A percentile compares a stretch with the other conserved stretches of the same genome.
Evolutionary conservation across 2,797 vertebrate genomes (phyloP).

Genomic region (Rhabdophis nuchalis): DNA sequence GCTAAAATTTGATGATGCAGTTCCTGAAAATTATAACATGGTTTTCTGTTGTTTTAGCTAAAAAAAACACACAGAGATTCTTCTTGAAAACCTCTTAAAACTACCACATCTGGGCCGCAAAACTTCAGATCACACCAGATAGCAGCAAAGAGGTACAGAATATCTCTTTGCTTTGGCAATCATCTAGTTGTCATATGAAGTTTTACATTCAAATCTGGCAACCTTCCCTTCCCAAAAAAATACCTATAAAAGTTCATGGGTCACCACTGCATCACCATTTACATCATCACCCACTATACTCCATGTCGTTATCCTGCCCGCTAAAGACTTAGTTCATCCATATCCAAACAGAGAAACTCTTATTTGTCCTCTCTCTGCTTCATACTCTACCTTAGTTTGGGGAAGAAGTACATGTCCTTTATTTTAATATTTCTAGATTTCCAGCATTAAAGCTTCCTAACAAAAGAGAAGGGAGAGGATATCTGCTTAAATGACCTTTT

Average conservation of each 20-base stretch:
- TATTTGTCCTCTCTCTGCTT: not conserved
- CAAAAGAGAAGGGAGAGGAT: slow-evolving; percentile 63
- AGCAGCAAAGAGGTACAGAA: not conserved
- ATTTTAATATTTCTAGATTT: slow-evolving; percentile 55
- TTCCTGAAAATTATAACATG: not conserved
- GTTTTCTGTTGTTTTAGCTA: not conserved
- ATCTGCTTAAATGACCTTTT: slow-evolving; percentile 61
- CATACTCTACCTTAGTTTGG: not conserved
- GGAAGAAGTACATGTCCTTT: not conserved
- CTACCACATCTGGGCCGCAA: not conserved
- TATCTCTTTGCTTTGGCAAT: not conserved
- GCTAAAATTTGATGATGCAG: not conserved
- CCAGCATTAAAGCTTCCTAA: slow-evolving; percentile 66
- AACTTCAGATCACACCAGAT: not conserved
- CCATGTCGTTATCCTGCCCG: not conserved
- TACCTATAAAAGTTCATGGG: not conserved
- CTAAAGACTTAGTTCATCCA: not conserved
- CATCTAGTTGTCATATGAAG: not conserved
- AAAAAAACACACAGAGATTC: not conserved
- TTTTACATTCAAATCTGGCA: not conserved
- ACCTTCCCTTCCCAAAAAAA: not conserved
- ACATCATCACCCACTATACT: not conserved
- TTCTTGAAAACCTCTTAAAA: not conserved
- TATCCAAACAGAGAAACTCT: not conserved
- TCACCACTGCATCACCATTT: not conserved